phyloP scores from a whole-genome alignment of 2,113 vertebrate genomes.

The Budorcas taxicolor region DNA sequence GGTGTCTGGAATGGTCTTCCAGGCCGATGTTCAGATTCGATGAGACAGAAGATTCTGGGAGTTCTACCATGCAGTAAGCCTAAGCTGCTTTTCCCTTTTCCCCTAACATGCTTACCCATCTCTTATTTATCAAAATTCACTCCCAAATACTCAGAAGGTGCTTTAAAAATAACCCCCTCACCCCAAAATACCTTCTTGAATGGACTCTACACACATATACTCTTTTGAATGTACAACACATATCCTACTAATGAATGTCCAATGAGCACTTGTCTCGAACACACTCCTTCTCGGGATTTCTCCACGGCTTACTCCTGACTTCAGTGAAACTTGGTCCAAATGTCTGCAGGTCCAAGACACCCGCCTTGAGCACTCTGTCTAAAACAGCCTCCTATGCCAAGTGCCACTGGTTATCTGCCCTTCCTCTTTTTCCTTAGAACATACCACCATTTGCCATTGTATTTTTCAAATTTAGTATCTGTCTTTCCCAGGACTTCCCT shows the following conservation, averaged over 20 bases:
- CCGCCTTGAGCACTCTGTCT: fast-evolving
- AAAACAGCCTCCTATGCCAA: too few species aligned
- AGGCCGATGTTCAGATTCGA: not conserved
- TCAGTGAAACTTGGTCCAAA: not conserved
- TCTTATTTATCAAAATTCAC: not conserved
- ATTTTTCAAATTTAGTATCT: not conserved
- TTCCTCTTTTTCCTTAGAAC: not conserved
- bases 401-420: not conserved
- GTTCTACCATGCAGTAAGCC: not conserved
- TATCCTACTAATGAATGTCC: too few species aligned
- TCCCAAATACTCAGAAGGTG: too few species aligned
- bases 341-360: not conserved
- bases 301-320: not conserved
- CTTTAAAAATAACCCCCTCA: not conserved
- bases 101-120: too few species aligned
- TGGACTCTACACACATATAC: not conserved
- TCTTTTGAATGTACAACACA: too few species aligned
- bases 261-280: not conserved
- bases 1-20: not conserved
- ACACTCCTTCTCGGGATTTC: not conserved
- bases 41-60: not conserved
- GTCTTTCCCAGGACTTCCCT: not conserved
- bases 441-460: not conserved
- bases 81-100: not conserved
- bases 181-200: not conserved